Conservation (phyloP, 92 coral and sea anemone species). For the Epizoanthus stellaris region DNA sequence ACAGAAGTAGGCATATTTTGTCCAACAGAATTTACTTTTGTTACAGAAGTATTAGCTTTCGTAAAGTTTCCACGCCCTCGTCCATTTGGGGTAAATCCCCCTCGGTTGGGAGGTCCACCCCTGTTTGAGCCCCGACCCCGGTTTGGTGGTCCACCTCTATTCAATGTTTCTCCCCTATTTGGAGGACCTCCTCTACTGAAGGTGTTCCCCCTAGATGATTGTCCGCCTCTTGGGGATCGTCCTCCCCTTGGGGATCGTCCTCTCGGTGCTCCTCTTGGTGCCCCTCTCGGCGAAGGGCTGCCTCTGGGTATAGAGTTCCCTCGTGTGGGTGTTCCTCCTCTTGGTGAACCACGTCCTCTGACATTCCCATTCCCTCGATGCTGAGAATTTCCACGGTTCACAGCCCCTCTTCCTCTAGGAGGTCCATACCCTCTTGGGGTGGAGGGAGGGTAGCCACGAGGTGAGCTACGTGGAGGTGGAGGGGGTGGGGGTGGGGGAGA, state of each 20-base stretch:
- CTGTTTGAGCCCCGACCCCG: slow-evolving; percentile 20
- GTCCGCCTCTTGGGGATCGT: background rate
- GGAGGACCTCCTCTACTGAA: background rate
- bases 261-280: background rate
- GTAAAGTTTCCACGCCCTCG: background rate
- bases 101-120: slow-evolving; percentile 11
- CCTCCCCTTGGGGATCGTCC: slow-evolving; percentile 7
- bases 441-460: slow-evolving; percentile 1
- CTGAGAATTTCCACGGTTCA: background rate
- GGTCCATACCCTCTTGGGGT: background rate
- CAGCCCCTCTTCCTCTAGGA: slow-evolving; percentile 17
- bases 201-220: no score
- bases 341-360: slow-evolving; percentile 17
- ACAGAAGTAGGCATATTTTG: background rate
- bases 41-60: background rate
- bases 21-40: slow-evolving; percentile 3
- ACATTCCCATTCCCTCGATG: slow-evolving; percentile 11
- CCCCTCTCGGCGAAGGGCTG: slow-evolving; percentile 8
- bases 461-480: slow-evolving; percentile 18
- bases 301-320: background rate
- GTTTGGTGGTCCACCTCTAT: background rate
- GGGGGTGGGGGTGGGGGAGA: slow-evolving; percentile 44
- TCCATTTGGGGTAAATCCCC: slow-evolving; percentile 12
- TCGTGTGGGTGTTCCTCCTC: background rate
- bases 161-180: background rate